These are phyloP conservation scores for Luffia ferchaultella DNA, from an alignment of 2,888 invertebrate species.

Conservation along the genomic window DNA sequence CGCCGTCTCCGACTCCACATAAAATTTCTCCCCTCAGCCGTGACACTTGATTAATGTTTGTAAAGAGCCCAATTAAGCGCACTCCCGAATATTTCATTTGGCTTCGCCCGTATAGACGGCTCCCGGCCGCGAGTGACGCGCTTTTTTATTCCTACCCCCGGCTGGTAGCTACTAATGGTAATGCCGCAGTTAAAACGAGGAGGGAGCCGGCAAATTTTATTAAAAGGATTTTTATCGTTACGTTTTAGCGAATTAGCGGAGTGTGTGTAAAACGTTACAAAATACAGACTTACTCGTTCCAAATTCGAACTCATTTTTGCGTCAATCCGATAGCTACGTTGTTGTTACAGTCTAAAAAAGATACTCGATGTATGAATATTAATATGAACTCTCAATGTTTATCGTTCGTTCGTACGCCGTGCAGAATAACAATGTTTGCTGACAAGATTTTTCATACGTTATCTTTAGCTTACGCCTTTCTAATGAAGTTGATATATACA, in stretches of 20 bases:
- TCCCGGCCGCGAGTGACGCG: neutral
- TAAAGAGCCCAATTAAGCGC: conserved; percentile 60
- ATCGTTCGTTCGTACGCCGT: no score
- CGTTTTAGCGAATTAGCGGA: neutral
- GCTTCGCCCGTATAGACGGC: conserved; percentile 33
- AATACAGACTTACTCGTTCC: no score
- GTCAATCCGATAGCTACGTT: no score
- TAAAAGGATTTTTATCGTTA: conserved; percentile 5
- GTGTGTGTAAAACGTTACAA: neutral
- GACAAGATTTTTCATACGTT: no score
- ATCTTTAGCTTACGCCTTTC: no score
- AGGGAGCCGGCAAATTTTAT: conserved; percentile 5
- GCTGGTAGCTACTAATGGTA: neutral
- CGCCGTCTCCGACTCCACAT: conserved; percentile 30
- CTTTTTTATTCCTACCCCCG: conserved; percentile 6
- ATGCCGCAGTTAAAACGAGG: conserved; percentile 3
- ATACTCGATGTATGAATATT: no score
- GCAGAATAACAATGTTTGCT: no score
- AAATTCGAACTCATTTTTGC: no score
- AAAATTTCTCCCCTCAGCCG: conserved; percentile 46
- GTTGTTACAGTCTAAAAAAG: no score
- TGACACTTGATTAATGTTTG: conserved; percentile 57
- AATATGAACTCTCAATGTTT: no score
- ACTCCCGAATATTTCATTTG: conserved; percentile 44
- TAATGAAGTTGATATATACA: no score